Conservation (phyloP, 2,888 invertebrate species). For the Sepioteuthis lessoniana region DNA sequence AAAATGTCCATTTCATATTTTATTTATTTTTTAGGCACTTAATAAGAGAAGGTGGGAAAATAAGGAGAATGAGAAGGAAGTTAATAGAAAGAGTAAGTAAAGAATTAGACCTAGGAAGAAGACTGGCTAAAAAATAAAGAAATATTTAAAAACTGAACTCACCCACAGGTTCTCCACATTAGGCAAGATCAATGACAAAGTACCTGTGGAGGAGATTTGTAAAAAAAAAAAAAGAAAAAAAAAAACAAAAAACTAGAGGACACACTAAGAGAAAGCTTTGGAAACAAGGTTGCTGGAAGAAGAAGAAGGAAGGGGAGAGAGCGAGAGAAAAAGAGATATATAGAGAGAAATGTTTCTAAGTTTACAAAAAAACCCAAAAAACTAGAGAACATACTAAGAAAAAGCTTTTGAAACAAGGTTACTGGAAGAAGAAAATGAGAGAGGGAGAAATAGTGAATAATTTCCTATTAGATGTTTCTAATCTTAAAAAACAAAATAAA, state of each 20-base stretch:
- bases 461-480: no score
- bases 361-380: no score
- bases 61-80: background rate
- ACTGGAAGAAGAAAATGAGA: no score
- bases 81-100: background rate
- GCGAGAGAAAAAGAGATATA: no score
- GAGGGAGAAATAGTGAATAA: no score
- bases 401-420: no score
- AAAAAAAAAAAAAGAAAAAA: no score
- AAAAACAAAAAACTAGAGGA: background rate
- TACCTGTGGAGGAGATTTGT: slow-evolving; percentile 33
- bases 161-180: slow-evolving; percentile 33
- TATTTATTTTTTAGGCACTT: background rate
- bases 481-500: no score
- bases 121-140: background rate
- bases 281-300: background rate
- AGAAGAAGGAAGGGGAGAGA: background rate
- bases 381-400: no score
- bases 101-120: background rate
- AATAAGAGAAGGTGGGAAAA: background rate
- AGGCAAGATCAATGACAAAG: slow-evolving; percentile 33
- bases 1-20: background rate
- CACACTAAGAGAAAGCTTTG: slow-evolving; percentile 23
- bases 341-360: no score
- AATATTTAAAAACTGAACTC: slow-evolving; percentile 33